Conservation (phyloP, 1,140 invertebrate genomes). For the Drosophila jambulina region DNA sequence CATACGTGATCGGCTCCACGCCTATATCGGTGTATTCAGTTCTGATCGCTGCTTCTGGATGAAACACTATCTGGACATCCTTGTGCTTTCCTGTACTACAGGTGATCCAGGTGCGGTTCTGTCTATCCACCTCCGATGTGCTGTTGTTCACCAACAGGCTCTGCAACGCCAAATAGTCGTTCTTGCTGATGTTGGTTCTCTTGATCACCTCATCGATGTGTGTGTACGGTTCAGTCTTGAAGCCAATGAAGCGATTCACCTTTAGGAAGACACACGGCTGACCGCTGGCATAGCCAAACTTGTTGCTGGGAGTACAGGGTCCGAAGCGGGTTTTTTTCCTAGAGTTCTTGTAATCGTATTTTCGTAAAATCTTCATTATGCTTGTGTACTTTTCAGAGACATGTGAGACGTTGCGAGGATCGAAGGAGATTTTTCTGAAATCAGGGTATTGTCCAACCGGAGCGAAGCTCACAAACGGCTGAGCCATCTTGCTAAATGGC, state of each 20-base stretch:
- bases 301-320: slow-evolving; percentile 20
- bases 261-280: slow-evolving; percentile 64
- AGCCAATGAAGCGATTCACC: slow-evolving; percentile 61
- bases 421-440: slow-evolving; percentile 15
- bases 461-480: slow-evolving; percentile 41
- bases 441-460: neutral
- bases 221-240: slow-evolving; percentile 33
- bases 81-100: slow-evolving; percentile 7
- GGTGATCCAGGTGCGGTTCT: slow-evolving; percentile 58
- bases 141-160: slow-evolving; percentile 1
- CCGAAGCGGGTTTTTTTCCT: slow-evolving; percentile 30
- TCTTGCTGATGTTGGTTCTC: neutral
- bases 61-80: slow-evolving; percentile 15
- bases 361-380: slow-evolving; percentile 2
- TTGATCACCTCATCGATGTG: slow-evolving; percentile 15
- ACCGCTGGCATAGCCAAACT: slow-evolving; percentile 41
- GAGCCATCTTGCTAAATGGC: neutral
- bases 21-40: slow-evolving; percentile 39
- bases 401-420: slow-evolving; percentile 20
- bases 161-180: slow-evolving; percentile 21
- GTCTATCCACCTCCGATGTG: neutral
- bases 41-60: slow-evolving; percentile 44
- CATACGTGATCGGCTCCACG: neutral
- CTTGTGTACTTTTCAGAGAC: neutral
- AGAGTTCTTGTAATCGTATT: slow-evolving; percentile 23